phyloP scores from a whole-genome alignment of 2,113 vertebrate genomes.

The Mandrillus leucophaeus region DNA sequence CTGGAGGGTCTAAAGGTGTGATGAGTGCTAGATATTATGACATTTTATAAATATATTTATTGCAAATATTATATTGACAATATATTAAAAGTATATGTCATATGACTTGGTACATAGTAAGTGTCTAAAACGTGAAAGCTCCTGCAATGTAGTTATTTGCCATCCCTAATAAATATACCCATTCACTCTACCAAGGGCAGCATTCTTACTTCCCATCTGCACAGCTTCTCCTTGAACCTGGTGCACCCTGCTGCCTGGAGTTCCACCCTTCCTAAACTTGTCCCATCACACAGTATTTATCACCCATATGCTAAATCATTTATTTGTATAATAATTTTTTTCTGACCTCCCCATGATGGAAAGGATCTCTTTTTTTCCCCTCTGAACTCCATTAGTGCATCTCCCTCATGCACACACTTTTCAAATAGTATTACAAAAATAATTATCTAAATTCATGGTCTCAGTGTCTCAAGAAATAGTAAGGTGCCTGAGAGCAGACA shows the following conservation, averaged over 20 bases:
- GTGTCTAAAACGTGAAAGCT: neutral
- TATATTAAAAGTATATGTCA: neutral
- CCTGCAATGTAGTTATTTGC: neutral
- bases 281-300: neutral
- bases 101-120: neutral
- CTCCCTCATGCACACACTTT: neutral
- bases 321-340: neutral
- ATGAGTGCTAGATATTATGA: neutral
- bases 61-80: neutral
- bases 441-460: conserved; percentile 14
- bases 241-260: neutral
- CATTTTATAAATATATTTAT: neutral
- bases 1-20: neutral
- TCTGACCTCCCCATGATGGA: neutral
- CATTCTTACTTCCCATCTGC: neutral
- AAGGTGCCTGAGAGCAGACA: neutral
- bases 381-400: neutral
- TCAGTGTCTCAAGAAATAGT: conserved; percentile 12
- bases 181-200: neutral
- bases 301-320: neutral
- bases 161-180: neutral
- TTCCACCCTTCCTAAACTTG: neutral
- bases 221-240: neutral
- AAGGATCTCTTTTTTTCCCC: neutral
- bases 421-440: neutral